A percentile compares a stretch with the other conserved stretches of the same genome.
Evolutionary conservation across 1,140 invertebrate species (phyloP).

Genomic region (Drosophila subobscura): DNA sequence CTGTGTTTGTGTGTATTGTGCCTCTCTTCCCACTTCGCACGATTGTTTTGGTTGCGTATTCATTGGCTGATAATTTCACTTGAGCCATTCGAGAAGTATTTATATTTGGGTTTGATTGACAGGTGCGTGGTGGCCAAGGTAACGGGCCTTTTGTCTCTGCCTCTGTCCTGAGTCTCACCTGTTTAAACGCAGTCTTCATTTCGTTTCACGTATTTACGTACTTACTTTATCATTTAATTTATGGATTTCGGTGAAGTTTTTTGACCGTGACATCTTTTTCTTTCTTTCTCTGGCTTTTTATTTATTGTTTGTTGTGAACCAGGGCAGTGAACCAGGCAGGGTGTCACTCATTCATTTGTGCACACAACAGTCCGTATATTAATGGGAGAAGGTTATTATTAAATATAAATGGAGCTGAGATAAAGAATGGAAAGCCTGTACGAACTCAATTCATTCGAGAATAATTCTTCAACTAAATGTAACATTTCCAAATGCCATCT

Average conservation of each 20-base stretch:
- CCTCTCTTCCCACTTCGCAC: not conserved
- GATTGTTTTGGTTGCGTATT: conserved; percentile 5
- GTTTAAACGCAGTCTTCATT: conserved; percentile 42
- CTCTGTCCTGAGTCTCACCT: conserved; percentile 20
- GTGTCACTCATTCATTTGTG: not conserved
- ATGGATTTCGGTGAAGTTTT: conserved; percentile 66
- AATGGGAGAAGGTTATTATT: no score
- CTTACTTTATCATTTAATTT: conserved; percentile 55
- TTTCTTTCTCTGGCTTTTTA: not conserved
- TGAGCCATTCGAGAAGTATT: conserved; percentile 31
- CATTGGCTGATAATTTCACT: conserved; percentile 60
- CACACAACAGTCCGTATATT: no score
- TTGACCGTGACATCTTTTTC: conserved; percentile 70
- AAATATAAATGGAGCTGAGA: not conserved
- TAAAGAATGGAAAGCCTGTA: no score
- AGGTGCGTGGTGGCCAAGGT: conserved; percentile 58
- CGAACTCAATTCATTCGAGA: not conserved
- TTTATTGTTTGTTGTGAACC: conserved; percentile 1
- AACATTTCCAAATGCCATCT: no score
- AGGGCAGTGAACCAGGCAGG: conserved; percentile 48
- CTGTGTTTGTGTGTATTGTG: not conserved
- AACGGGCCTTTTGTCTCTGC: conserved; percentile 30
- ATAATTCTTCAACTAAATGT: not conserved
- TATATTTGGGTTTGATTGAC: conserved; percentile 56
- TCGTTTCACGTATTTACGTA: conserved; percentile 33